phyloP scores from a whole-genome alignment of 2,888 invertebrate species.

The Oscheius sp. region DNA sequence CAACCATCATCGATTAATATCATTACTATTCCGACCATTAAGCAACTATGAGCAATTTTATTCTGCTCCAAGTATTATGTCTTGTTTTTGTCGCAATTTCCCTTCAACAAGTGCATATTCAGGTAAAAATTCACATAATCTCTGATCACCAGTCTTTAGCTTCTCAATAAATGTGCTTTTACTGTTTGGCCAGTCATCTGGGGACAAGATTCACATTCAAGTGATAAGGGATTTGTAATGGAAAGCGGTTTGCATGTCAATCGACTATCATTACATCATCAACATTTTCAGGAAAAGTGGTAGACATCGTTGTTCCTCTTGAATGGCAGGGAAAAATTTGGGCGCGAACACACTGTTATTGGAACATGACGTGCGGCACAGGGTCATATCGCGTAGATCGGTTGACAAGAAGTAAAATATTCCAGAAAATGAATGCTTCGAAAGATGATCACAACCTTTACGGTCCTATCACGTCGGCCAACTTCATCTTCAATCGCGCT shows the following conservation, averaged over 20 bases:
- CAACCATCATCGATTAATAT: too few species aligned
- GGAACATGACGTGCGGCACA: background rate
- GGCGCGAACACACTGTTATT: background rate
- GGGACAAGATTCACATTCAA: background rate
- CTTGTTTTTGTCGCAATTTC: background rate
- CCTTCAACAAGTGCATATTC: background rate
- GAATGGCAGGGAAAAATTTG: background rate
- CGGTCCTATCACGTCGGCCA: background rate
- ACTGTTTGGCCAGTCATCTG: background rate
- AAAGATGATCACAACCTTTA: background rate
- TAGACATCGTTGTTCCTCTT: background rate
- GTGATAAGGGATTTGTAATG: background rate
- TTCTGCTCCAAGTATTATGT: background rate
- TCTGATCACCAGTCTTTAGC: background rate
- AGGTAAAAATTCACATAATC: background rate
- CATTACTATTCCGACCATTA: too few species aligned
- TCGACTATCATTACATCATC: background rate
- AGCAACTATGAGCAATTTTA: background rate
- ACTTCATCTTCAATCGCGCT: background rate
- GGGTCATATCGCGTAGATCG: background rate
- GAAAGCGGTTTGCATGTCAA: background rate
- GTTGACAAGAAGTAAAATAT: background rate
- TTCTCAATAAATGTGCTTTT: background rate
- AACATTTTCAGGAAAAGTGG: background rate
- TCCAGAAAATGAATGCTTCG: too few species aligned